These are phyloP conservation scores for Echinarachnius parma DNA, from an alignment of 53 echinoderm and acorn worm genomes.

Conservation along the genomic window DNA sequence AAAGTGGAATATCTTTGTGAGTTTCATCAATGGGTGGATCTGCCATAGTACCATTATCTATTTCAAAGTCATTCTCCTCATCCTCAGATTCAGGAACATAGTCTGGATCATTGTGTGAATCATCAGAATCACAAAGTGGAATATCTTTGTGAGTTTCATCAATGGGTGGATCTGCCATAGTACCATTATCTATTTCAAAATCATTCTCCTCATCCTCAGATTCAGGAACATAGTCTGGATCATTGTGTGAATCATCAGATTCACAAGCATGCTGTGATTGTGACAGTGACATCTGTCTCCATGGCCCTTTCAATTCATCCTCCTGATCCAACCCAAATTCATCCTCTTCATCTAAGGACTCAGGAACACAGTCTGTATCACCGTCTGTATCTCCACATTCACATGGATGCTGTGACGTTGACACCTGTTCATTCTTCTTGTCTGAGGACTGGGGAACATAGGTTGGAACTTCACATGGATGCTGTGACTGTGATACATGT, in stretches of 20 bases:
- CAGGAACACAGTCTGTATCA: neutral
- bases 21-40: neutral
- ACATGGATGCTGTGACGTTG: neutral
- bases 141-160: too few species aligned
- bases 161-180: too few species aligned
- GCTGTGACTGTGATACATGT: neutral
- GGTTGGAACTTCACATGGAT: neutral
- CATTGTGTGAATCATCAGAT: neutral
- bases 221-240: neutral
- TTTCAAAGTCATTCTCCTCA: neutral
- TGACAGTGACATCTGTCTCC: neutral
- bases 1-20: neutral
- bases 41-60: neutral
- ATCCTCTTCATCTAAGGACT: neutral
- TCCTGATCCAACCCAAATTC: neutral
- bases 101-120: neutral
- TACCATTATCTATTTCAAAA: neutral
- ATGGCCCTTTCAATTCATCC: neutral
- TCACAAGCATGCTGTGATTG: neutral
- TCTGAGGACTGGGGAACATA: neutral
- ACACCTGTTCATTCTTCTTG: neutral
- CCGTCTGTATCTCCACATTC: neutral
- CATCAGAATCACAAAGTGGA: neutral
- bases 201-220: neutral
- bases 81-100: neutral